phyloP scores from a whole-genome alignment of 2,888 invertebrate species.

The Dasysyrphus albostriatus region DNA sequence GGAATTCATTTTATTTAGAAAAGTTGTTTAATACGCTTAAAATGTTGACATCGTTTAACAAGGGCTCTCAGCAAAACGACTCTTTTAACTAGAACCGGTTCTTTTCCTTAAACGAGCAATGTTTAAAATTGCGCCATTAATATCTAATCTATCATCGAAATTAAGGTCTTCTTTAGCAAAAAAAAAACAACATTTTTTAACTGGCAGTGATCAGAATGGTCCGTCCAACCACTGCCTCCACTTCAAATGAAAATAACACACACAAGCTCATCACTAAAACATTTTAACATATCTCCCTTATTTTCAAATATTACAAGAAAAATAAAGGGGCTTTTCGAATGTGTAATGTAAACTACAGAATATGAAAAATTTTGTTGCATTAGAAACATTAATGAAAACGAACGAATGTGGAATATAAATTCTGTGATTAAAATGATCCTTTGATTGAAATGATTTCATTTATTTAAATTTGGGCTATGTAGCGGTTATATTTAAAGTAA shows the following conservation, averaged over 20 bases:
- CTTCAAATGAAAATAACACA: background rate
- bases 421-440: background rate
- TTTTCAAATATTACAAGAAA: background rate
- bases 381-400: background rate
- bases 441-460: constrained; percentile 7
- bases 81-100: no score
- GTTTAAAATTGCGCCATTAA: no score
- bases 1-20: no score
- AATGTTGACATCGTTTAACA: no score
- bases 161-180: no score
- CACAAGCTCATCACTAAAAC: background rate
- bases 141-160: no score
- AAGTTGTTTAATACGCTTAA: no score
- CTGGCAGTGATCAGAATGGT: background rate
- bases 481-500: no score
- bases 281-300: background rate
- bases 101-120: no score
- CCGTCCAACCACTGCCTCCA: background rate
- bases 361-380: background rate
- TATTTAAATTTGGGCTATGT: background rate
- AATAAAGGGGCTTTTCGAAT: background rate
- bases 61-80: no score
- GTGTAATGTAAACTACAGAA: background rate
- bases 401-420: background rate
- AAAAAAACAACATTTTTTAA: background rate